Evolutionary conservation across 2,888 invertebrate genomes (phyloP).

Genomic region (Xestoiulus laeticollis): DNA sequence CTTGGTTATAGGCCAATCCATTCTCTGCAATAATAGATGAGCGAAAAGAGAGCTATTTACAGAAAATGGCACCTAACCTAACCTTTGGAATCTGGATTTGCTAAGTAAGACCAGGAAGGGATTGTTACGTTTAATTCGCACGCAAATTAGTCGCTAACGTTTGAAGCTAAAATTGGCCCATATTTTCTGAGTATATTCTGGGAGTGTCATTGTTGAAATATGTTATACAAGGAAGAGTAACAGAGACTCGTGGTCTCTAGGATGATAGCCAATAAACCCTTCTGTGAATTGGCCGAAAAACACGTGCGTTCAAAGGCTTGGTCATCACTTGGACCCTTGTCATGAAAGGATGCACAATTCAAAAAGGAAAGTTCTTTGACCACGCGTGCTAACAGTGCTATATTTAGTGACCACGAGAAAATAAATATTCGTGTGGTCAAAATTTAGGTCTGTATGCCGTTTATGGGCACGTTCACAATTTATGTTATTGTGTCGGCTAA

Average conservation of each 20-base stretch:
- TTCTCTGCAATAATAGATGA: not conserved
- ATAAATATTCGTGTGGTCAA: constrained; percentile 8
- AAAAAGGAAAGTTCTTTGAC: constrained; percentile 1
- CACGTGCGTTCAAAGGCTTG: not conserved
- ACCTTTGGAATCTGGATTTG: not conserved
- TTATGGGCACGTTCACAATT: constrained; percentile 21
- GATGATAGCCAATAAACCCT: not conserved
- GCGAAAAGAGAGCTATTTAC: not conserved
- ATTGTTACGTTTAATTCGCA: not conserved
- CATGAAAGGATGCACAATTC: not conserved
- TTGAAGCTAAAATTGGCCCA: constrained; percentile 19
- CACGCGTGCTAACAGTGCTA: not conserved
- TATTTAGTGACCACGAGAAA: not conserved
- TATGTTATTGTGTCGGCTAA: not conserved
- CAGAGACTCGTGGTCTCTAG: not conserved
- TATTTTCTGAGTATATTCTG: not conserved
- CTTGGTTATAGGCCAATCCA: not conserved
- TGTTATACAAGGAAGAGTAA: constrained; percentile 5
- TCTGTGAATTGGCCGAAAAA: not conserved
- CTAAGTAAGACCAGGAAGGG: not conserved
- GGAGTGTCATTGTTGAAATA: not conserved
- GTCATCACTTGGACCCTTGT: not conserved
- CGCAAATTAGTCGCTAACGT: not conserved
- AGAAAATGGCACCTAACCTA: not conserved
- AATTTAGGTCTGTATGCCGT: not conserved